Percentiles rank a stretch among this genome's conserved stretches.
Conservation (phyloP, 2,797 vertebrate species). For the Gambelia wislizenii region DNA sequence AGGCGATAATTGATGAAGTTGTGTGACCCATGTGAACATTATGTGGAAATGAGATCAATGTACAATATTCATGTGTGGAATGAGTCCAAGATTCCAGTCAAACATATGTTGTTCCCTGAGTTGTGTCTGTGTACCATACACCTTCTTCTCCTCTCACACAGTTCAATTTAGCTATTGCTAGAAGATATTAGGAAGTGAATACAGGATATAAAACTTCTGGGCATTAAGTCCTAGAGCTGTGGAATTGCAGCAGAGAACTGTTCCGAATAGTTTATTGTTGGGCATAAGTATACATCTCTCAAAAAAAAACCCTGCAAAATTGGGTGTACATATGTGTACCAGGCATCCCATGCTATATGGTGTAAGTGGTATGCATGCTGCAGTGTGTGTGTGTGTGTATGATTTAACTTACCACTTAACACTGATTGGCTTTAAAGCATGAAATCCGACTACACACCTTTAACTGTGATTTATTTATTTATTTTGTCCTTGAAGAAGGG, state of each 20-base stretch:
- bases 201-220: too few species aligned
- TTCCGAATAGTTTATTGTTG: too few species aligned
- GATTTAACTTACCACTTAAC: neutral
- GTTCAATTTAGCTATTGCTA: neutral
- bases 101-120: neutral
- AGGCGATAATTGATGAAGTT: neutral
- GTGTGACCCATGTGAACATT: neutral
- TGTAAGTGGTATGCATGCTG: neutral
- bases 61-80: neutral
- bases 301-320: neutral
- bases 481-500: neutral
- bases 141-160: neutral
- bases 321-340: neutral
- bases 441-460: neutral
- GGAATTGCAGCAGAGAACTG: too few species aligned
- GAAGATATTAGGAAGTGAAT: neutral
- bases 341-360: too few species aligned
- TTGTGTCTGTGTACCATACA: neutral
- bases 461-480: too few species aligned
- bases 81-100: neutral
- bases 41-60: neutral
- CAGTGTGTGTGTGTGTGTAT: neutral
- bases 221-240: neutral
- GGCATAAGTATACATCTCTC: neutral
- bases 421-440: neutral